Evolutionary conservation across 2,888 invertebrate species (phyloP), one percentile per base, ranked within the genome.

Genomic region (Scaptomyza reducta): DNA sequence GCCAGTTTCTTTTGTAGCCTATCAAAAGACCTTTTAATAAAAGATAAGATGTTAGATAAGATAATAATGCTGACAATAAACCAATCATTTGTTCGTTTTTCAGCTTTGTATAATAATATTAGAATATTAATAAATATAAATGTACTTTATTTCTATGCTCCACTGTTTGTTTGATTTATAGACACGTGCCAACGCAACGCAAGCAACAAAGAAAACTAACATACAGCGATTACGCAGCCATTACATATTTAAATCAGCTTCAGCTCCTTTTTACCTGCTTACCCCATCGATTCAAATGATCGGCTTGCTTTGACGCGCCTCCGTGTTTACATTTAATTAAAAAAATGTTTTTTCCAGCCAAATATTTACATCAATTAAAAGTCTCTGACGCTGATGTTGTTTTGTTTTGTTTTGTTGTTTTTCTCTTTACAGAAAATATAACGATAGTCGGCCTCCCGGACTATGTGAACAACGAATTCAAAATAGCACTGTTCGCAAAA

Each of bases 401-500:
- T n/a, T 18, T 53, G n/a, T 25, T 33, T 22, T 22, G 22, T 18
- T 31, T 35, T 51, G 56, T 25, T 62, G 67, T 70, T 31, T 18
- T 18, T 22, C 22, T 53, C 53, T 22, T 62, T 90, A 35, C 89
- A 91, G 91, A 91, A 91, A 91, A 91, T 91, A 91, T 91, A 91
- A 91, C 91, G 89, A 91, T 91, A 91, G 89, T 89, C 88, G 91
- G 91, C 91, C 87, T 89, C 88, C 88, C 89, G 88, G 90, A 91
- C 74, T 90, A 89, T 89, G 85, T 90, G 87, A 90, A 89, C 87
- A 89, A 90, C 89, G 89, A 89, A 85, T 91, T 91, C 90, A 91
- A 90, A 90, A 90, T 91, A 89, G 91, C 91, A 59, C 88, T 91
- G 87, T 91, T 84, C 93, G 95, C 95, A 89, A 95, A 95, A 91